Conservation (phyloP, 2,888 invertebrate genomes). For the Bellardia pandia region DNA sequence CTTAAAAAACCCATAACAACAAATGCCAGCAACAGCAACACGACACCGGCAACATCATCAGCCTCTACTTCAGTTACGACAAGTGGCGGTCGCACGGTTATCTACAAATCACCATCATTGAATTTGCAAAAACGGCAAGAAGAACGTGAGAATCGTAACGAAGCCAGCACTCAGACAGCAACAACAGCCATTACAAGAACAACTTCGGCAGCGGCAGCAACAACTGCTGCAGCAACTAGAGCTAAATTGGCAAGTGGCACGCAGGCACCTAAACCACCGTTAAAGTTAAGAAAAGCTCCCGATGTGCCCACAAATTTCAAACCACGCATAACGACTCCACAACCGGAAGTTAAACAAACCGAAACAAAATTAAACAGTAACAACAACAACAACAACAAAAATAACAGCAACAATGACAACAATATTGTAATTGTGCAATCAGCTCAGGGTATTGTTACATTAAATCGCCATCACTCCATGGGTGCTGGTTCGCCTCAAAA, state of each 20-base stretch:
- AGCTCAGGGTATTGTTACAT: constrained; percentile 74
- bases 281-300: constrained; percentile 81
- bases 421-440: constrained; percentile 76
- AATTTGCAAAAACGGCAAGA: constrained; percentile 81
- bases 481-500: constrained; percentile 74
- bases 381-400: constrained; percentile 9
- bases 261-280: constrained; percentile 77
- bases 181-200: constrained; percentile 68
- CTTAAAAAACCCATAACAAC: constrained; percentile 55
- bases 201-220: constrained; percentile 43
- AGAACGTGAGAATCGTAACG: constrained; percentile 76
- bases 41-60: constrained; percentile 64
- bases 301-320: constrained; percentile 80
- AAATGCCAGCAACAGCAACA: constrained; percentile 41
- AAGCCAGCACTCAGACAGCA: constrained; percentile 60
- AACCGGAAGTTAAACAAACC: constrained; percentile 73
- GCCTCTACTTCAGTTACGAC: constrained; percentile 72
- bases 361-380: constrained; percentile 54
- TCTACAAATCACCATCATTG: constrained; percentile 83
- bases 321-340: constrained; percentile 73
- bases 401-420: constrained; percentile 32
- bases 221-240: constrained; percentile 50
- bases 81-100: constrained; percentile 83
- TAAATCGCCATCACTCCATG: constrained; percentile 79
- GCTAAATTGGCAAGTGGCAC: constrained; percentile 64